Evolutionary conservation across 64 coral and sea anemone genomes (phyloP), one percentile per base, ranked within the genome.

Genomic region (Stichodactyla helianthus): DNA sequence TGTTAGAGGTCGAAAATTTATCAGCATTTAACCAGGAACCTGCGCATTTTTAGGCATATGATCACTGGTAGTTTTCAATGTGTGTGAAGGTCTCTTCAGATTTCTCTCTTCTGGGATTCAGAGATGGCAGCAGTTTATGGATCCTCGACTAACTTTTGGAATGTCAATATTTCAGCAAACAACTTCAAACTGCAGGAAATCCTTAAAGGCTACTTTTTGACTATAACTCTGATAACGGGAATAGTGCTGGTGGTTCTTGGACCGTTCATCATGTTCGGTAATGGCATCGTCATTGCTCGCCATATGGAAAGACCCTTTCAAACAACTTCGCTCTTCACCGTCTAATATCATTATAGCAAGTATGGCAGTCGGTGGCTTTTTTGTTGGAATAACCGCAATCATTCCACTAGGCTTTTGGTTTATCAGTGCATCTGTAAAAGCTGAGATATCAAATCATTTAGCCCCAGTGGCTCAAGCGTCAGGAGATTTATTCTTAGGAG

Each of bases 241-340:
- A 52, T 31, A 81, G 78, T 50, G 53, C n/a, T 81, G 4, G 51
- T 52, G 17, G 12, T 81, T 51, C 78, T 81, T 53, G 78, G 78
- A 54, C 78, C 78, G 8, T 28, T 81, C 17, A 54, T 54, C 17
- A 81, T 81, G 15, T 52, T 54, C 7, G 78, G 50, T 20, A 81
- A 81, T 50, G 78, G 50, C 15, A 52, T 81, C 16, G 78, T 81
- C 78, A 51, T 81, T 81, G 52, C 78, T 81, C n/a, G 78, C 78
- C n/a, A 81, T 81, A 81, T 81, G 78, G 78, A 81, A 54, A 81
- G 78, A 81, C 52, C 78, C 78, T 13, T 81, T 20, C 78, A 81
- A 81, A 81, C 78, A 81, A 51, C 78, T 81, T 52, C 78, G 78
- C 35, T 51, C 50, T 14, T 52, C 78, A 9, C 78, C 78, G 11